phyloP scores from a whole-genome alignment of 2,797 vertebrate species.

The Lagorchestes hirsutus region DNA sequence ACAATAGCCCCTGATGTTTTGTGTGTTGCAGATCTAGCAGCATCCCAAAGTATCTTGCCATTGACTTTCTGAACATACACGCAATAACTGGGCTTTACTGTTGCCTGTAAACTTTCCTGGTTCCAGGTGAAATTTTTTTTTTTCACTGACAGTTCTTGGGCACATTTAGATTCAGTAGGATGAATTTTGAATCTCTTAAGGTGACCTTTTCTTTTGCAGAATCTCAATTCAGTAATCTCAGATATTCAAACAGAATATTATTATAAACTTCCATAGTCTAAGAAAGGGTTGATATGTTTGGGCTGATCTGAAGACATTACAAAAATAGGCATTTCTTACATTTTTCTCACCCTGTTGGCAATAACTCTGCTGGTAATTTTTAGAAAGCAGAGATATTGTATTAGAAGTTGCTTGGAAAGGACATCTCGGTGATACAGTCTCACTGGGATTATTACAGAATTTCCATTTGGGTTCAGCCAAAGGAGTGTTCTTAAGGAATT shows the following conservation, averaged over 20 bases:
- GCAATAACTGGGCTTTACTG: neutral
- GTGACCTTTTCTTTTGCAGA: neutral
- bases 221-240: neutral
- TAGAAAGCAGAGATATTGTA: neutral
- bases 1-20: neutral
- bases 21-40: neutral
- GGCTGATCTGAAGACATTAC: neutral
- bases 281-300: neutral
- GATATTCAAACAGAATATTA: neutral
- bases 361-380: neutral
- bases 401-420: neutral
- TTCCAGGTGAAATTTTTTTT: neutral
- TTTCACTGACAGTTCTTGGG: neutral
- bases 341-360: neutral
- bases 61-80: neutral
- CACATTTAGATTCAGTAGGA: neutral
- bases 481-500: neutral
- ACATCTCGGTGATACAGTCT: neutral
- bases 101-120: neutral
- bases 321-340: constrained; percentile 3
- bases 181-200: neutral
- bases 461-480: constrained; percentile 6
- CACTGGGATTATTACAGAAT: neutral
- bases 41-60: neutral
- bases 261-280: neutral